Base-by-base conservation (phyloP, 2,113 vertebrate species). In the Psettodes erumei region DNA sequence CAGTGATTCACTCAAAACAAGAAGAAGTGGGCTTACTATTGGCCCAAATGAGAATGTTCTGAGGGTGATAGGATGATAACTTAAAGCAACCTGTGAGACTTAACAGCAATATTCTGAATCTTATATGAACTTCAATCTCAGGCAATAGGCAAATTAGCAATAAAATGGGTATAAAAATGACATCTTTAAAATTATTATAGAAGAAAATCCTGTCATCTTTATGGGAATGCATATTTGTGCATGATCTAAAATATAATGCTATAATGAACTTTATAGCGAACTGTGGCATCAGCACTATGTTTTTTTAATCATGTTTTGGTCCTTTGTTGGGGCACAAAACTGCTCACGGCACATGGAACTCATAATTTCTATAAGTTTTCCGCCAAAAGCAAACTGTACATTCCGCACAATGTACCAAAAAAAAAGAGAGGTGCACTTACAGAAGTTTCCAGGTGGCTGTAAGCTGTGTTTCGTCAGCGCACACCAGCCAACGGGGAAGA, bases 401-500 rank as follows among this genome's bases (percentile, higher is more conserved):
- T 10, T 38, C 2, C 6, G 21, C 27, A 64, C 48, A 45, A 5
- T 54, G 2, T n/a, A n/a, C n/a, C n/a, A n/a, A 33, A 25, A 28
- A 37, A 47, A n/a, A 68, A 16, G 1, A 72, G 53, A 77, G 40
- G 9, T 38, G 37, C 50, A 90, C 91, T 91, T 27, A 93, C 91
- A 93, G 80, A 91, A 93, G 89, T 94, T 96, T 81, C 97, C 98
- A 27, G 96, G 97, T 3, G 96, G 96, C 71, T 98, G 97, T 38
- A 98, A 90, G 85, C 95, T 91, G 95, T 98, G 97, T 88, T 96
- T 97, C 54, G 97, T 98, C 84, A 97, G 91, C 33, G 70, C 59
- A 66, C 97, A 99, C 98, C 98, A 99, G 70, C 97, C 97, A 0
- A 97, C 95, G 8, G 97, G 97, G 84, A 99, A 99, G 93, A 99